Percentiles rank a stretch among this genome's conserved stretches.
phyloP scores from a whole-genome alignment of 2,888 invertebrate genomes.

The Rotaria magnacalcarata region DNA sequence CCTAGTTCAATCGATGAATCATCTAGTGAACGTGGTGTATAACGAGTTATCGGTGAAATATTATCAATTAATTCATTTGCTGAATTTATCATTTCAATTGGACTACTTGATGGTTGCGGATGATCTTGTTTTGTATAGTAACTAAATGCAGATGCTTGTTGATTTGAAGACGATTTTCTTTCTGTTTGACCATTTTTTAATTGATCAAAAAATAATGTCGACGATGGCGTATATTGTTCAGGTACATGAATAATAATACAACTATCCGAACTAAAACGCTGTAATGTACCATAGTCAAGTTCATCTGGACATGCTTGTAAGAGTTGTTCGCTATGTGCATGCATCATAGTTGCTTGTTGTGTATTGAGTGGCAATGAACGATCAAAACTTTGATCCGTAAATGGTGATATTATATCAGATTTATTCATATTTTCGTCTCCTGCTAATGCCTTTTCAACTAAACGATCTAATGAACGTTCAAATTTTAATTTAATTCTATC shows the following conservation, averaged over 20 bases:
- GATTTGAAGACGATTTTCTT: background rate
- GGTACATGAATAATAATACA: constrained; percentile 29
- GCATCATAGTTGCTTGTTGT: background rate
- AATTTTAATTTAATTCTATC: constrained; percentile 28
- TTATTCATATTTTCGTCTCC: background rate
- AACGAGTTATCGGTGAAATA: constrained; percentile 5
- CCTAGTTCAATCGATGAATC: background rate
- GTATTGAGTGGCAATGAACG: background rate
- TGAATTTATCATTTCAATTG: background rate
- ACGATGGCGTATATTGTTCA: constrained; percentile 17
- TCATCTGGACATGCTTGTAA: constrained; percentile 17
- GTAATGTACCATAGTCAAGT: constrained; percentile 22
- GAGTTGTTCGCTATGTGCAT: constrained; percentile 24
- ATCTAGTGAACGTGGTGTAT: constrained; percentile 27
- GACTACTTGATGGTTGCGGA: background rate
- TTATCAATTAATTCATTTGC: background rate
- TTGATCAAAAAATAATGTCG: constrained; percentile 23
- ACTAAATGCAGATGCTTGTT: background rate
- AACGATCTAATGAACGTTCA: constrained; percentile 32
- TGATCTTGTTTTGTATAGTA: constrained; percentile 7
- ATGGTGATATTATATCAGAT: constrained; percentile 27
- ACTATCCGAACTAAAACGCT: constrained; percentile 27
- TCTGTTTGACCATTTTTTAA: background rate
- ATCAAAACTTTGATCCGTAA: constrained; percentile 23
- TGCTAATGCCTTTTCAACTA: background rate